phyloP scores from a whole-genome alignment of 2,113 vertebrate species.

The Dolichotis patagonum region DNA sequence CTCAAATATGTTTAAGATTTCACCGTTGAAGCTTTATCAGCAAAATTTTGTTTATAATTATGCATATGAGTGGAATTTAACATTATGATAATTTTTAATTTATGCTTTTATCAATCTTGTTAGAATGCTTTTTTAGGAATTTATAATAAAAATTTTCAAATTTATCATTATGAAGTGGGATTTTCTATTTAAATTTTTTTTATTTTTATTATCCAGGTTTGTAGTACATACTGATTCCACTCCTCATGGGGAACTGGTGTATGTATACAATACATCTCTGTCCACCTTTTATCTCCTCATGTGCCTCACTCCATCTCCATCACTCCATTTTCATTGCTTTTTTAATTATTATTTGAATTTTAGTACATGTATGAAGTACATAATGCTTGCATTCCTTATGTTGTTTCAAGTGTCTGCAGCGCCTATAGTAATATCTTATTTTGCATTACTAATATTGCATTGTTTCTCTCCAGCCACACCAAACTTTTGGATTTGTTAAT shows the following conservation, averaged over 20 bases:
- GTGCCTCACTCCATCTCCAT: too few relatives aligned
- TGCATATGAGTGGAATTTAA: neutral
- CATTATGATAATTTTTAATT: neutral
- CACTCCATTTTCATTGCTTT: too few relatives aligned
- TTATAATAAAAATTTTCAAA: neutral
- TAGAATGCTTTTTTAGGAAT: neutral
- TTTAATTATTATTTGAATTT: too few relatives aligned
- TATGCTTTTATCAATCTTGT: neutral
- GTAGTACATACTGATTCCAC: neutral
- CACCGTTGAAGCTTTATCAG: constrained; percentile 5
- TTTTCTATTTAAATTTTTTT: neutral
- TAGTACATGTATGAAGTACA: too few relatives aligned
- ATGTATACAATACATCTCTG: neutral
- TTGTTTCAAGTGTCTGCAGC: neutral
- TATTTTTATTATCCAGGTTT: neutral
- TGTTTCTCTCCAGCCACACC: neutral
- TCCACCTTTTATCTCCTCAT: too few relatives aligned
- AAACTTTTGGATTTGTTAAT: neutral
- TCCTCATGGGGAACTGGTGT: neutral
- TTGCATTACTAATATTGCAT: neutral
- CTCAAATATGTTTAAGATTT: neutral
- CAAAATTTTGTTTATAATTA: neutral
- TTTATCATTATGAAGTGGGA: neutral
- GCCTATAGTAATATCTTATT: neutral
- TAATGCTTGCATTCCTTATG: neutral